These are phyloP conservation scores for Diadegma fenestrale DNA, from an alignment of 2,888 invertebrate genomes.

Conservation along the genomic window DNA sequence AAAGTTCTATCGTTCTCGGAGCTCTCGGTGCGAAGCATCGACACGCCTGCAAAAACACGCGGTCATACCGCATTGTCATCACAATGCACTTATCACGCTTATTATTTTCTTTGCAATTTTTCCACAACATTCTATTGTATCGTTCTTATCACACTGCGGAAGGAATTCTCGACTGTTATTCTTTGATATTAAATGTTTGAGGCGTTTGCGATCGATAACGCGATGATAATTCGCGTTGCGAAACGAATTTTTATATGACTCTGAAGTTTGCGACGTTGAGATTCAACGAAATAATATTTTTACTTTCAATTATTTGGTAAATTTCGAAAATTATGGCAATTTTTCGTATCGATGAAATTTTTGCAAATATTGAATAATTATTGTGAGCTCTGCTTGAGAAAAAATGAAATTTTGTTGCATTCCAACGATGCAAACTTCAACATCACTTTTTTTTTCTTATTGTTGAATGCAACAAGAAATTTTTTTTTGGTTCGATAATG, in stretches of 20 bases:
- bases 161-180: background rate
- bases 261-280: no score
- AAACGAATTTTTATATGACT: background rate
- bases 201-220: background rate
- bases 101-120: background rate
- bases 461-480: background rate
- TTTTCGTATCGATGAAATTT: no score
- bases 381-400: no score
- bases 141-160: background rate
- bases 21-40: slow-evolving; percentile 3
- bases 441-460: background rate
- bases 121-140: background rate
- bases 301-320: no score
- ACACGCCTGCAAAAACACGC: background rate
- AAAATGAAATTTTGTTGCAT: no score
- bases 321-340: no score
- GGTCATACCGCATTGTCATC: background rate
- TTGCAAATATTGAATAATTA: no score
- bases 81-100: background rate
- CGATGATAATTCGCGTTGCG: background rate
- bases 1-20: slow-evolving; percentile 36
- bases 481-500: background rate
- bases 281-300: no score
- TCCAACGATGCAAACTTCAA: no score
- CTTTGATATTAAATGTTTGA: background rate